Evolutionary conservation across 2,888 invertebrate genomes (phyloP).

Genomic region (Drosophila rubida): DNA sequence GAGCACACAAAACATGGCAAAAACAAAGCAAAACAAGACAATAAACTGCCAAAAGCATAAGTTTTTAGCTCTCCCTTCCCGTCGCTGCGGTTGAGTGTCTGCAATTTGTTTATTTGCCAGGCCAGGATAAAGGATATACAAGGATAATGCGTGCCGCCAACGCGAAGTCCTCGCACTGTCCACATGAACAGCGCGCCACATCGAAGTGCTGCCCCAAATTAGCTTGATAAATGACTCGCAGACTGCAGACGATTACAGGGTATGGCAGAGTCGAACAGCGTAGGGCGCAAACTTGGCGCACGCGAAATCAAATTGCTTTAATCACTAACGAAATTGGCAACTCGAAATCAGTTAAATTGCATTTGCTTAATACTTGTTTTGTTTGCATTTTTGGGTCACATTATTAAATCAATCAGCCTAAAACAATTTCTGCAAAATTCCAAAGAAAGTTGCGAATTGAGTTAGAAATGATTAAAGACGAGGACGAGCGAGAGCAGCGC

Average conservation of each 20-base stretch:
- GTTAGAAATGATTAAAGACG: constrained; percentile 5
- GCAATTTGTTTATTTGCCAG: constrained; percentile 39
- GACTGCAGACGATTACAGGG: background rate
- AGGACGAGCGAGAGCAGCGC: no score
- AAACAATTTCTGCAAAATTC: background rate
- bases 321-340: background rate
- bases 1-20: constrained; percentile 17
- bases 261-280: background rate
- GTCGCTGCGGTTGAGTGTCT: constrained; percentile 19
- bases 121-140: constrained; percentile 9
- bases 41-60: constrained; percentile 76
- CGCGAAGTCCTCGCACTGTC: background rate
- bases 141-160: constrained; percentile 14
- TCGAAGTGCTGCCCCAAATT: constrained; percentile 9
- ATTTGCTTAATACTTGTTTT: constrained; percentile 1
- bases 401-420: constrained; percentile 19
- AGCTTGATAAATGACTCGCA: constrained; percentile 3
- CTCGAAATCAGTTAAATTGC: constrained; percentile 5
- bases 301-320: background rate
- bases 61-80: constrained; percentile 42
- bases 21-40: constrained; percentile 69
- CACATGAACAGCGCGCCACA: background rate
- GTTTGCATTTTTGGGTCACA: background rate
- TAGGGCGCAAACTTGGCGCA: background rate
- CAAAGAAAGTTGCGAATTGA: constrained; percentile 3